A percentile compares a stretch with the other conserved stretches of the same genome.
Conservation (phyloP, 2,797 vertebrate genomes). For the Florisuga fusca region DNA sequence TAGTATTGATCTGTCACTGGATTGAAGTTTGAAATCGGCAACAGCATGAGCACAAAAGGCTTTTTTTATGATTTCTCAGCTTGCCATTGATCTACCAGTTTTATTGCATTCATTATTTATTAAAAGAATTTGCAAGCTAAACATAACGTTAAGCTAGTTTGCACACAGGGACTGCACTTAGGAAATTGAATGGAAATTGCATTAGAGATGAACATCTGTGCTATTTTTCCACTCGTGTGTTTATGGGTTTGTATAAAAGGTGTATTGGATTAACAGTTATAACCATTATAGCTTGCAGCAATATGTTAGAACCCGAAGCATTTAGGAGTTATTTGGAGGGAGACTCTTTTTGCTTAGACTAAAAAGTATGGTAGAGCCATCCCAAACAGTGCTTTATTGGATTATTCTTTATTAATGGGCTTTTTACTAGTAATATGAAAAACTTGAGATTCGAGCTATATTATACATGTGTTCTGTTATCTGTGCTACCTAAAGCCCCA, state of each 20-base stretch:
- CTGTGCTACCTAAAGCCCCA: conserved; percentile 30
- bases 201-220: conserved; percentile 95
- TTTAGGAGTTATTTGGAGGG: conserved; percentile 72
- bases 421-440: conserved; percentile 38
- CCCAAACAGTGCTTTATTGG: conserved; percentile 33
- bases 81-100: conserved; percentile 89
- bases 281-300: conserved; percentile 76
- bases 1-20: conserved; percentile 79
- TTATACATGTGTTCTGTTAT: conserved; percentile 19
- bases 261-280: conserved; percentile 85
- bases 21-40: conserved; percentile 86
- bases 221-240: conserved; percentile 86
- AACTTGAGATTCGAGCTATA: conserved; percentile 18
- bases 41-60: conserved; percentile 81
- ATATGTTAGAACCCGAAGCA: conserved; percentile 71
- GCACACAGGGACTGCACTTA: conserved; percentile 92
- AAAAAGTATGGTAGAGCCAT: conserved; percentile 18
- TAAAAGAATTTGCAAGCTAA: conserved; percentile 94
- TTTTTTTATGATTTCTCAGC: conserved; percentile 87
- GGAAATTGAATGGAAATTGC: conserved; percentile 96
- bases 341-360: conserved; percentile 48
- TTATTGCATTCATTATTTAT: conserved; percentile 94
- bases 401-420: conserved; percentile 62
- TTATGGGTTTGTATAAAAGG: conserved; percentile 85
- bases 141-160: conserved; percentile 91